Conservation (phyloP, 2,113 vertebrate genomes). For the Gracilinanus agilis region DNA sequence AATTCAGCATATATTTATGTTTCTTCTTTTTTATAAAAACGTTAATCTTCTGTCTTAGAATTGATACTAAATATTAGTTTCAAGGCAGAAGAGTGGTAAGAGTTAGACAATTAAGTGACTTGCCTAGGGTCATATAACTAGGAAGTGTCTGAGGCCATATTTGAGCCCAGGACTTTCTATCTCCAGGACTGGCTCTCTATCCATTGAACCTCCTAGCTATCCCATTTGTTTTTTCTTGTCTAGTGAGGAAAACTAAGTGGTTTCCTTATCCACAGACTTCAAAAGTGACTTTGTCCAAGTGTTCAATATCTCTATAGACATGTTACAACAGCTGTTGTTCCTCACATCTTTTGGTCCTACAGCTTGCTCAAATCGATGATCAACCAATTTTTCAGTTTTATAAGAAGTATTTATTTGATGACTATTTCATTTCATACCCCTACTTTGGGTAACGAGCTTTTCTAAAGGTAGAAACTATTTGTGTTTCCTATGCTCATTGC, state of each 20-base stretch:
- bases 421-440: neutral
- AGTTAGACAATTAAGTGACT: too few species aligned
- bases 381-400: conserved; percentile 4
- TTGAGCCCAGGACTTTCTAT: too few species aligned
- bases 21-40: neutral
- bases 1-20: neutral
- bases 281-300: conserved; percentile 12
- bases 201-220: neutral
- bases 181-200: neutral
- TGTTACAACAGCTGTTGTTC: neutral
- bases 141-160: too few species aligned
- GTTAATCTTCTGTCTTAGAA: too few species aligned
- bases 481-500: neutral
- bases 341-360: neutral
- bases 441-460: neutral
- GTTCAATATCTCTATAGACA: conserved; percentile 4
- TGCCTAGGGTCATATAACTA: neutral
- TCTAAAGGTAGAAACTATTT: neutral
- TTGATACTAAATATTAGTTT: too few species aligned
- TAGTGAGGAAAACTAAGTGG: conserved; percentile 9
- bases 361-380: neutral
- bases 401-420: conserved; percentile 16
- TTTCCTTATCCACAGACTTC: conserved; percentile 48
- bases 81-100: too few species aligned
- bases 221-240: neutral